phyloP scores from a whole-genome alignment of 2,113 vertebrate genomes.

The Neoarius graeffei region DNA sequence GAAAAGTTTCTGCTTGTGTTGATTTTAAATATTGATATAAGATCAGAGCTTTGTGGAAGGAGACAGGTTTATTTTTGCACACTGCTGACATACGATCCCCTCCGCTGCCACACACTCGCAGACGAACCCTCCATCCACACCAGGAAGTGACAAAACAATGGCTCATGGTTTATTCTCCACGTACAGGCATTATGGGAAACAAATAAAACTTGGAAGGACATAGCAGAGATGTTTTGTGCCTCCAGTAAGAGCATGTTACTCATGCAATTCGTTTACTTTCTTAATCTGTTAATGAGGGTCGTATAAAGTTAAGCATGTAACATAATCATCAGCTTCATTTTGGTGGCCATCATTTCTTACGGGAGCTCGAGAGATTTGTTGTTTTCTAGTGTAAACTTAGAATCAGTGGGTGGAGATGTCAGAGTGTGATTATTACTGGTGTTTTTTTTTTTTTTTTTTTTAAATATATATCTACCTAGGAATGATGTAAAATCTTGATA shows the following conservation, averaged over 20 bases:
- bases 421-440: background rate
- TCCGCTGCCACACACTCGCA: background rate
- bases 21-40: conserved; percentile 51
- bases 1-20: conserved; percentile 18
- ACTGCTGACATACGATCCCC: background rate
- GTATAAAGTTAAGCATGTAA: background rate
- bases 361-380: background rate
- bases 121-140: background rate
- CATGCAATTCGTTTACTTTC: background rate
- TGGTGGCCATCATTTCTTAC: background rate
- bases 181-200: background rate
- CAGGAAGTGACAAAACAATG: background rate
- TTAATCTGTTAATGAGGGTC: background rate
- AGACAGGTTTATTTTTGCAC: conserved; percentile 27
- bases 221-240: background rate
- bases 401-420: background rate
- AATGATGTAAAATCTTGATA: background rate
- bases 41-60: conserved; percentile 50
- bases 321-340: too few species aligned
- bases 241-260: background rate
- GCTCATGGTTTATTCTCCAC: background rate
- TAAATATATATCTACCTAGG: background rate
- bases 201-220: background rate
- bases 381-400: background rate
- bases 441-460: background rate